Conservation (phyloP, 2,888 invertebrate genomes). For the Melangyna quadrimaculata region DNA sequence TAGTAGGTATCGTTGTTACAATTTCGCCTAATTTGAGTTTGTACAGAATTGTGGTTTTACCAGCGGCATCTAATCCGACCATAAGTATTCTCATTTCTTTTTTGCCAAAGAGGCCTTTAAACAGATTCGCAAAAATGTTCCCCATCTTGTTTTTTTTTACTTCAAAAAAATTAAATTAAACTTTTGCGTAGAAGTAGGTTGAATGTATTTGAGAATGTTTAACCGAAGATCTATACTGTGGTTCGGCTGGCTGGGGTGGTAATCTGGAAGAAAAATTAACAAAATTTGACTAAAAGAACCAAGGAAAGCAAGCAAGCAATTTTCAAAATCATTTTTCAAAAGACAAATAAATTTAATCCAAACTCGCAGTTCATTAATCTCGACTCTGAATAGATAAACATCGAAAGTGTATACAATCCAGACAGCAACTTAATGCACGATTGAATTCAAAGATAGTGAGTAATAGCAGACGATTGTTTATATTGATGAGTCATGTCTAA, state of each 20-base stretch:
- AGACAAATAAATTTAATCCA: background rate
- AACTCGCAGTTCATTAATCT: background rate
- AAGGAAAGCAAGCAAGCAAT: background rate
- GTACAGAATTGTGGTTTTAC: conserved; percentile 99
- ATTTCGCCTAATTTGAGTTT: conserved; percentile 99
- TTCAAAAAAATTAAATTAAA: conserved; percentile 32
- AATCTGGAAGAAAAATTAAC: conserved; percentile 21
- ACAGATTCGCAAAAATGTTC: conserved; percentile 97
- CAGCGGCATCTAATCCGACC: conserved; percentile 99
- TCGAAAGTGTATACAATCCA: background rate
- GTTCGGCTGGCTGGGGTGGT: conserved; percentile 49
- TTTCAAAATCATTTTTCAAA: background rate
- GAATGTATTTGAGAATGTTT: conserved; percentile 73
- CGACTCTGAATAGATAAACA: background rate
- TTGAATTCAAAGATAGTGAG: background rate
- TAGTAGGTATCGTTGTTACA: conserved; percentile 99
- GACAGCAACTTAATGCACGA: background rate
- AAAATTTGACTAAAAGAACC: background rate
- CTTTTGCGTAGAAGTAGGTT: background rate
- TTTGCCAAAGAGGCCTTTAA: conserved; percentile 99
- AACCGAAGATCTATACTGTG: conserved; percentile 79
- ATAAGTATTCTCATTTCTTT: conserved; percentile 99
- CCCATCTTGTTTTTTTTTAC: conserved; percentile 86
- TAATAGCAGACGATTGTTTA: background rate
- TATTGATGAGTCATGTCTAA: conserved; percentile 4